Evolutionary conservation across 2,113 vertebrate species (phyloP), one percentile per base, ranked within the genome.

Genomic region (Pleuronectes platessa): DNA sequence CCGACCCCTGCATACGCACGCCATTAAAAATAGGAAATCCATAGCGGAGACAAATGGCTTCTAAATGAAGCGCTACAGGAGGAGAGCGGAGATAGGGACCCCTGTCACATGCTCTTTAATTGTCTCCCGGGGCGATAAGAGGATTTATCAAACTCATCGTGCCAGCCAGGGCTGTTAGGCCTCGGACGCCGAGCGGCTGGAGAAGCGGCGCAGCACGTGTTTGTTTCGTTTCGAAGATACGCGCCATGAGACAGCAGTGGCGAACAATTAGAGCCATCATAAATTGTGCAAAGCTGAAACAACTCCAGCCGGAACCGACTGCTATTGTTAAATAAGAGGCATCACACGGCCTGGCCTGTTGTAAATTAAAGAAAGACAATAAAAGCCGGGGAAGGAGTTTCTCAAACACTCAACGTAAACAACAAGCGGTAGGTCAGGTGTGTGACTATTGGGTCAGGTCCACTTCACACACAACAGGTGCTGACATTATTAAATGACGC

Each of bases 21-120:
- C 90, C 92, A 93, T 94, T 94, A 94, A 93, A 93, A 93, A 93
- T 93, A 93, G 92, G 91, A 93, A 93, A 94, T 93, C 93, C 89
- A 93, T 93, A 92, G 92, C 76, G 87, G 88, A 93, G 92, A 94
- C 92, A 93, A 94, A 94, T 93, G 91, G 90, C 88, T 92, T 93
- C 93, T 94, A 92, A 93, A 93, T 93, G 93, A 93, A 93, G 87
- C 90, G 65, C 90, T 93, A 91, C 92, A 93, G 92, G 92, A 92
- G 90, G 86, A 90, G 88, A 91, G 83, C 84, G 90, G 92, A 93
- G 93, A 93, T 93, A 93, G 93, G 90, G 88, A 91, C 89, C 91
- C 86, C 90, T 92, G 90, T 93, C 92, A 93, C 86, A 90, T 84
- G 86, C 81, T 91, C 87, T 94, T 91, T 92, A 92, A 93, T 92